Percentiles rank a stretch among this genome's conserved stretches.
Evolutionary conservation across 2,797 vertebrate genomes (phyloP).

Genomic region (Balearica regulorum): DNA sequence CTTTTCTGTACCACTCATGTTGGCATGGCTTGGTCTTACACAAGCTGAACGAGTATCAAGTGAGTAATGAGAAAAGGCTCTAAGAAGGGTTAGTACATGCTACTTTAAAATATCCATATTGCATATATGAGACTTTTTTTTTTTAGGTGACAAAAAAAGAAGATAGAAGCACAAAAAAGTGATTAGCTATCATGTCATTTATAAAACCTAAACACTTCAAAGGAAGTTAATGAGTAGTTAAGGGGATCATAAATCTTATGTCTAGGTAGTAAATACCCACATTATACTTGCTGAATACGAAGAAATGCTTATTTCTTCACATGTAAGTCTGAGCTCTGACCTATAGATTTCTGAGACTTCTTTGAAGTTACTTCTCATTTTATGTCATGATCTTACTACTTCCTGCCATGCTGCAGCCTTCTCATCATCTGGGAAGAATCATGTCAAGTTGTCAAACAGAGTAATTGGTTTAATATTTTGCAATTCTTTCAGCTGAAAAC

Average conservation of each 20-base stretch:
- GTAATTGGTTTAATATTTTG: slow-evolving; percentile 60
- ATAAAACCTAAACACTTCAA: not conserved
- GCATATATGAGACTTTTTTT: not conserved
- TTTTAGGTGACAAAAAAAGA: not conserved
- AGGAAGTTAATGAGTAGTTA: not conserved
- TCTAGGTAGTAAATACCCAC: not conserved
- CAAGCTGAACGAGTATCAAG: not conserved
- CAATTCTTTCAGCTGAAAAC: slow-evolving; percentile 40
- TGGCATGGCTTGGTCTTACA: not conserved
- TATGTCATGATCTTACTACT: not conserved
- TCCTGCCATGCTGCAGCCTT: slow-evolving; percentile 3
- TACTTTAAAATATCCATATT: not conserved
- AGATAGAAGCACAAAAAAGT: not conserved
- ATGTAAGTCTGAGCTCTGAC: not conserved
- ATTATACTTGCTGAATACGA: not conserved
- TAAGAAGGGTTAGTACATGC: not conserved
- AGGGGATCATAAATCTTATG: not conserved
- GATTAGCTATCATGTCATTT: not conserved
- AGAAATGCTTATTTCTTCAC: not conserved
- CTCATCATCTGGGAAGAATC: slow-evolving; percentile 29
- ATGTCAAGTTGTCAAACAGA: slow-evolving; percentile 43
- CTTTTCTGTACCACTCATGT: not conserved
- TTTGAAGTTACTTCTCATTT: not conserved
- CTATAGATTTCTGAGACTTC: not conserved
- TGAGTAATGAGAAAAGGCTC: not conserved